A percentile compares a stretch with the other conserved stretches of the same genome.
These are phyloP conservation scores for Margaritifera margaritifera DNA, from an alignment of 2,888 invertebrate genomes.

Conservation along the genomic window DNA sequence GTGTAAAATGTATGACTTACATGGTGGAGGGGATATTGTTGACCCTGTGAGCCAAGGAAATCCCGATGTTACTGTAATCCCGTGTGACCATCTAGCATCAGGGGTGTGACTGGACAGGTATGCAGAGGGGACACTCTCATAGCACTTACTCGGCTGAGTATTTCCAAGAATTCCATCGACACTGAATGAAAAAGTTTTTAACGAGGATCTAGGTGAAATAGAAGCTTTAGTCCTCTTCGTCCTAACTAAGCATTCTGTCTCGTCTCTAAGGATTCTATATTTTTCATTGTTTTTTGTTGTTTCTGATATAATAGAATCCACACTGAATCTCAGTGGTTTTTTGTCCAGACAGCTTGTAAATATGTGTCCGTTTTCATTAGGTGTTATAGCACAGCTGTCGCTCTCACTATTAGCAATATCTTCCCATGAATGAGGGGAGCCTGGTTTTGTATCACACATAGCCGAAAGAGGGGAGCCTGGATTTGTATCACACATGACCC, in stretches of 20 bases:
- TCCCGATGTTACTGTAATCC: conserved; percentile 28
- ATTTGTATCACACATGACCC: conserved; percentile 25
- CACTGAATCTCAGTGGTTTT: conserved; percentile 39
- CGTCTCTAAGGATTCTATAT: too few relatives aligned
- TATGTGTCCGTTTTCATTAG: too few relatives aligned
- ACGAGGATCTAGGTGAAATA: too few relatives aligned
- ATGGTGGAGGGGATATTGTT: conserved; percentile 44
- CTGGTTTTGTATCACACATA: conserved; percentile 27
- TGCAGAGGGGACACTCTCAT: background rate
- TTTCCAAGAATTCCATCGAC: too few relatives aligned
- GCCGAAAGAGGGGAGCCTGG: conserved; percentile 33
- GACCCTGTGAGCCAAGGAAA: conserved; percentile 51
- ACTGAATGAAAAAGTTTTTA: too few relatives aligned
- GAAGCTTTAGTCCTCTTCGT: too few relatives aligned
- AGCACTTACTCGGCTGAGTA: too few relatives aligned
- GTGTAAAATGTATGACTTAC: conserved; percentile 21
- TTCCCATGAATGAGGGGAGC: conserved; percentile 12
- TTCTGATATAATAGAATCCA: conserved; percentile 51
- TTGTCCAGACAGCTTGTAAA: background rate
- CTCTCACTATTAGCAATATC: too few relatives aligned
- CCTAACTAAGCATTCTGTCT: too few relatives aligned
- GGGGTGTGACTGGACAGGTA: conserved; percentile 39
- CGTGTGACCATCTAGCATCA: conserved; percentile 35
- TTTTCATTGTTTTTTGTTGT: conserved; percentile 7
- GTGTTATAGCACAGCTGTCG: too few relatives aligned